Conservation (phyloP, 2,797 vertebrate genomes). For the Decapterus maruadsi region DNA sequence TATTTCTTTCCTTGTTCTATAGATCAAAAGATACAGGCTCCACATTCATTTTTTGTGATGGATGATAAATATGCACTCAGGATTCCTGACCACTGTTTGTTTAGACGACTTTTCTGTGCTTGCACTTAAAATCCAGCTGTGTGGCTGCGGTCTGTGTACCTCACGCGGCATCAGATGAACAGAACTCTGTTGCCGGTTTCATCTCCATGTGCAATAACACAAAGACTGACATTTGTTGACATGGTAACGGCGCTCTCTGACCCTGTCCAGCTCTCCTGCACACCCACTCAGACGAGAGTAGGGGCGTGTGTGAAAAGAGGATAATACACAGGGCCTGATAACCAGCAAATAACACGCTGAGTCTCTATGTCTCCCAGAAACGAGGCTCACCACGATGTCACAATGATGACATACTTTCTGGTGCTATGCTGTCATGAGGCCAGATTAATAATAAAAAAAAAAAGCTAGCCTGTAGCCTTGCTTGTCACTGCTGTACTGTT, state of each 20-base stretch:
- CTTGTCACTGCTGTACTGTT: slow-evolving; percentile 39
- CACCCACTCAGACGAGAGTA: slow-evolving; percentile 36
- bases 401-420: slow-evolving; percentile 36
- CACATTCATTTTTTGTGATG: slow-evolving; percentile 57
- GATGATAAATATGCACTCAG: slow-evolving; percentile 46
- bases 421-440: slow-evolving; percentile 42
- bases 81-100: slow-evolving; percentile 54
- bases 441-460: slow-evolving; percentile 49
- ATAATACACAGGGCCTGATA: slow-evolving; percentile 47
- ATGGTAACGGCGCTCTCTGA: slow-evolving; percentile 59
- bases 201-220: slow-evolving; percentile 30
- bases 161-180: slow-evolving; percentile 14
- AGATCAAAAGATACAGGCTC: slow-evolving; percentile 32
- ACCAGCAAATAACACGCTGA: slow-evolving; percentile 18
- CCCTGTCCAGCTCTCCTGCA: slow-evolving; percentile 44
- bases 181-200: slow-evolving; percentile 3
- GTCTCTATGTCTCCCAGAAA: slow-evolving; percentile 42
- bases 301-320: slow-evolving; percentile 35
- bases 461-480: slow-evolving; percentile 51
- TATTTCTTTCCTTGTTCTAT: slow-evolving; percentile 8
- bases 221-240: slow-evolving; percentile 56
- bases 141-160: background rate
- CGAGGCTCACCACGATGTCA: slow-evolving; percentile 32
- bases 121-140: slow-evolving; percentile 33
- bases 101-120: slow-evolving; percentile 35